A percentile compares a stretch with the other conserved stretches of the same genome.
These are phyloP conservation scores for Ardeotis arabs DNA, from an alignment of 2,113 vertebrate species.

Conservation along the genomic window DNA sequence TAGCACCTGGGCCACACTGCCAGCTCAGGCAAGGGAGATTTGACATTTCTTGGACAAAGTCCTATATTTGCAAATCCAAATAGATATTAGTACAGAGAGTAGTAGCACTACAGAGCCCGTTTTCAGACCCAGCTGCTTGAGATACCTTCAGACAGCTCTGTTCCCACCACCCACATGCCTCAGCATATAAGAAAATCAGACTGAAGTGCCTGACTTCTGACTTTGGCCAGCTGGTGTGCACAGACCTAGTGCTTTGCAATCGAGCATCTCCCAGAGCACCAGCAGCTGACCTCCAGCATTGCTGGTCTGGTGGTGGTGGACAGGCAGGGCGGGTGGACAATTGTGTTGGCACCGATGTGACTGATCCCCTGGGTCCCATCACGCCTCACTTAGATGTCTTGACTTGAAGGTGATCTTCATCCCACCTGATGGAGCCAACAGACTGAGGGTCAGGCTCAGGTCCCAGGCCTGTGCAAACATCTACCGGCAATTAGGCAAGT, in stretches of 20 bases:
- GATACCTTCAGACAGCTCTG: neutral
- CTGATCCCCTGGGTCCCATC: neutral
- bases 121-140: neutral
- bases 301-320: neutral
- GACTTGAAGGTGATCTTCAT: neutral
- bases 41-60: neutral
- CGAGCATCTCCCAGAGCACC: neutral
- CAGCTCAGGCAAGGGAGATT: neutral
- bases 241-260: neutral
- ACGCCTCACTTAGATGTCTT: accelerated
- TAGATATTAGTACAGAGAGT: neutral
- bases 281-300: neutral
- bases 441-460: neutral
- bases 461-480: neutral
- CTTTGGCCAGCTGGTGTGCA: neutral
- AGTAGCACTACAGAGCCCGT: neutral
- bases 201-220: neutral
- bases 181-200: neutral
- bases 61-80: neutral
- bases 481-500: neutral
- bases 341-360: accelerated
- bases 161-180: neutral
- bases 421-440: neutral
- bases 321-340: neutral
- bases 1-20: neutral